phyloP scores from a whole-genome alignment of 2,113 vertebrate species.

The Chiloscyllium plagiosum region DNA sequence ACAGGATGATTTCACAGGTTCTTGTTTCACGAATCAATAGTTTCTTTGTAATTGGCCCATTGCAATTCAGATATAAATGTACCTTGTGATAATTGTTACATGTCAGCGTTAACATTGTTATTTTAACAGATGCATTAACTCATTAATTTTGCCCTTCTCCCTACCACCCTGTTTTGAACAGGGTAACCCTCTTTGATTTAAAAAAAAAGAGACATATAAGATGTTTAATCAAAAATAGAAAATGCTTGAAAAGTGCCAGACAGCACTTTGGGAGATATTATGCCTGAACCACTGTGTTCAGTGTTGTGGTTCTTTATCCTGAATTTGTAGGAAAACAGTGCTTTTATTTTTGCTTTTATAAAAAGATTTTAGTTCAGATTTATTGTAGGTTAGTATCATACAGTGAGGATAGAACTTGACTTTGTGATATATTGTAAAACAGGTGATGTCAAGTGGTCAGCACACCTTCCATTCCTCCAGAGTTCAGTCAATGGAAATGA shows the following conservation, averaged over 20 bases:
- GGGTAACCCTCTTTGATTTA: not conserved
- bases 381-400: not conserved
- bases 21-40: not conserved
- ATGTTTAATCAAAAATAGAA: not conserved
- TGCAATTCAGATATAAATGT: not conserved
- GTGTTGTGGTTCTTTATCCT: not conserved
- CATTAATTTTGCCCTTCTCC: not conserved
- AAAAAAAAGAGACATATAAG: not conserved
- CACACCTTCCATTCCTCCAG: too few relatives aligned
- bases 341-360: not conserved
- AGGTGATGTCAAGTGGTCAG: not conserved
- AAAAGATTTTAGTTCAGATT: not conserved
- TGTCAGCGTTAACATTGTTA: not conserved
- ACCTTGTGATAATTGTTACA: not conserved
- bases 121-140: not conserved
- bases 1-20: not conserved
- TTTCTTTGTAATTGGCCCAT: not conserved
- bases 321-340: not conserved
- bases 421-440: not conserved
- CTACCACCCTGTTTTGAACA: not conserved
- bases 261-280: not conserved
- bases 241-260: not conserved
- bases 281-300: not conserved
- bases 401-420: not conserved
- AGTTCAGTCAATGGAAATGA: not conserved